Evolutionary conservation across 2,888 invertebrate genomes (phyloP).

Genomic region (Mesochorus sp.): DNA sequence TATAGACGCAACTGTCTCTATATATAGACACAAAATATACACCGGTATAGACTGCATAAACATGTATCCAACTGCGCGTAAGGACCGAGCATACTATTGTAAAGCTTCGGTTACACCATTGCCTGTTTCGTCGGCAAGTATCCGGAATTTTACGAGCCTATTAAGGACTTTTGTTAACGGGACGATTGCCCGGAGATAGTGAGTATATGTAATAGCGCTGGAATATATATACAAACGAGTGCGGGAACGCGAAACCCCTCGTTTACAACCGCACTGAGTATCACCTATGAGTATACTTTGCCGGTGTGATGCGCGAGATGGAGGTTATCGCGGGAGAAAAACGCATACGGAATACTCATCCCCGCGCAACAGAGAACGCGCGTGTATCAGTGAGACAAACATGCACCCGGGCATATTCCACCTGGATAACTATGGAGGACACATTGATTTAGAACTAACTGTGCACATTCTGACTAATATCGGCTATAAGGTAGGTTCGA

Average conservation of each 20-base stretch:
- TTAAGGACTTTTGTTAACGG: conserved; percentile 71
- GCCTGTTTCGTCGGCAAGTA: conserved; percentile 61
- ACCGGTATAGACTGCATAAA: background rate
- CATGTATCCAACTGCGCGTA: conserved; percentile 2
- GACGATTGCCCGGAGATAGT: conserved; percentile 67
- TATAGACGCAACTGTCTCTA: background rate
- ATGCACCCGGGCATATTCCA: no score
- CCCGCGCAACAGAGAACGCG: no score
- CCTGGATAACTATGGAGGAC: no score
- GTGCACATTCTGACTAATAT: conserved; percentile 29
- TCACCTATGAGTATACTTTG: background rate
- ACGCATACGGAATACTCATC: no score
- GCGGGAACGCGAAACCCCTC: conserved; percentile 9
- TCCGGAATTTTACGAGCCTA: conserved; percentile 71
- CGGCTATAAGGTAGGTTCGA: background rate
- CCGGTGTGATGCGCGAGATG: background rate
- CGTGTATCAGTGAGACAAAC: no score
- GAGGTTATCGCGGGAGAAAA: background rate
- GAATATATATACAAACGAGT: conserved; percentile 29
- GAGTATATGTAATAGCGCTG: conserved; percentile 12
- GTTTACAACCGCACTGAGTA: conserved; percentile 36
- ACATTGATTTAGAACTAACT: conserved; percentile 44
- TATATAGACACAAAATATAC: background rate
- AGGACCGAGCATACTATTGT: conserved; percentile 1
- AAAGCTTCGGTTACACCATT: background rate